phyloP scores from a whole-genome alignment of 2,888 invertebrate species.

The Eledona agricola region DNA sequence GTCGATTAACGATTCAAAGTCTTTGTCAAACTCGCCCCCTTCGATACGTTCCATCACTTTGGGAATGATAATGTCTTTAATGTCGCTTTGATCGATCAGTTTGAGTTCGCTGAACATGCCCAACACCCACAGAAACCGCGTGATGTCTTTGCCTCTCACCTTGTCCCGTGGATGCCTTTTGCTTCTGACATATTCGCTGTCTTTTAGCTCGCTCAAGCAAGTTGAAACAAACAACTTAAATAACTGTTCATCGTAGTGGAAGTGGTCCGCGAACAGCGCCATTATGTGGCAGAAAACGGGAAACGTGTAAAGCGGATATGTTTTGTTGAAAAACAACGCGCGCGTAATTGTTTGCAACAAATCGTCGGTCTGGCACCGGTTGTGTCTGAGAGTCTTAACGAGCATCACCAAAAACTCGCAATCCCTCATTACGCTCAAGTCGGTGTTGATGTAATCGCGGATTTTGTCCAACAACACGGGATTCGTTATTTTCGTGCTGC shows the following conservation, averaged over 20 bases:
- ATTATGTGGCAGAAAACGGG: constrained; percentile 59
- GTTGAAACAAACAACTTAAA: constrained; percentile 51
- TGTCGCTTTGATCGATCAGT: constrained; percentile 43
- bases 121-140: constrained; percentile 61
- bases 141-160: constrained; percentile 61
- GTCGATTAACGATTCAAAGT: constrained; percentile 54
- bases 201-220: constrained; percentile 51
- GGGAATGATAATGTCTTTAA: constrained; percentile 53
- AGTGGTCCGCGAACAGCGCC: constrained; percentile 60
- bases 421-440: constrained; percentile 58
- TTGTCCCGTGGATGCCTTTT: constrained; percentile 44
- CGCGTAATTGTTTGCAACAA: constrained; percentile 56
- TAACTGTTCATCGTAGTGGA: constrained; percentile 56
- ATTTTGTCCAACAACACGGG: constrained; percentile 52
- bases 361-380: constrained; percentile 57
- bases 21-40: constrained; percentile 48
- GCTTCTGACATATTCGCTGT: constrained; percentile 39
- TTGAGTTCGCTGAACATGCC: constrained; percentile 56
- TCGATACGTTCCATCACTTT: constrained; percentile 50
- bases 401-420: constrained; percentile 58
- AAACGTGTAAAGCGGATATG: constrained; percentile 56
- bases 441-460: constrained; percentile 52
- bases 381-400: constrained; percentile 60
- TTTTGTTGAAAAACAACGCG: constrained; percentile 57
- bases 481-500: constrained; percentile 57